Base-by-base conservation (phyloP, 1,140 invertebrate species). In the Eulimnadia texana region DNA sequence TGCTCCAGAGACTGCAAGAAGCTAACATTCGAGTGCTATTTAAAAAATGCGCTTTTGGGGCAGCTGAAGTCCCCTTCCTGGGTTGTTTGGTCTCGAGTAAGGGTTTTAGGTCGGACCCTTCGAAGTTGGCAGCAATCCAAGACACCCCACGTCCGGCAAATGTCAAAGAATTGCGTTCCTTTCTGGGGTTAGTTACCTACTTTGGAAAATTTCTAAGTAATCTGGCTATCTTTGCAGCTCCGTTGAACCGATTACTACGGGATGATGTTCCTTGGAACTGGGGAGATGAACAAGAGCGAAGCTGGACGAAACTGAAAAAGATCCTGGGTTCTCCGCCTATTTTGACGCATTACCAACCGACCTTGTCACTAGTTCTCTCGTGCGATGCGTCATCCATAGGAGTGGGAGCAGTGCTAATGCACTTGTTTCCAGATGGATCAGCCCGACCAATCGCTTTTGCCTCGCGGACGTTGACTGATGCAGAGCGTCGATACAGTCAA, bases 351-450 rank as follows among this genome's bases (percentile, higher is more conserved):
- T 75, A 69, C 61, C 65, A 76, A 50, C 69, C 70, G 20, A 64
- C 72, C 67, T 70, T 72, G 69, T 74, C 76, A 70, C 68, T 79
- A 69, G 70, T 76, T 67, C 68, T 80, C 6, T 66, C 71, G 3
- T 70, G 66, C 9, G 76, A 78, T 65, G 73, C 71, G 20, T 70
- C 66, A 27, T 66, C 69, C 2, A 67, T 66, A 50, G 72, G 70
- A 49, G 49, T 71, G 2, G 72, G 73, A 23, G 68, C 66, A 24
- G 72, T 74, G 20, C 53, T 73, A 3, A 66, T 67, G 3, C 70
- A 74, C 50, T 57, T 62, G n/a, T 63, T 68, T 51, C 51, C 66
- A 24, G 68, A 69, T 52, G 64, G 63, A 20, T 56, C 29, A 19
- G 65, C 68, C 64, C 66, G 65, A 49, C 71, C 71, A 10, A 70